Percentiles rank a stretch among this genome's conserved stretches.
These are phyloP conservation scores for Pterostichus niger DNA, from an alignment of 2,888 invertebrate species.

Conservation along the genomic window DNA sequence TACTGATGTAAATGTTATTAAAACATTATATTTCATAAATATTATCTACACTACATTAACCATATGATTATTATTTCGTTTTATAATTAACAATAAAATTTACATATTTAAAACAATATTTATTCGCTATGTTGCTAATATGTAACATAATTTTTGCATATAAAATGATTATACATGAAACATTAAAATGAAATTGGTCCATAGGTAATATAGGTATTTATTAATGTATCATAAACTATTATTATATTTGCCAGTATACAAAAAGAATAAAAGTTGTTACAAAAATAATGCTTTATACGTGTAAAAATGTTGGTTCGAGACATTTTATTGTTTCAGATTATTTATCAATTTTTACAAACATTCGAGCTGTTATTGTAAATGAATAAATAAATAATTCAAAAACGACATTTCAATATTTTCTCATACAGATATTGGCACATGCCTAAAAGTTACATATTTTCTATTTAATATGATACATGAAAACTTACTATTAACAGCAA, in stretches of 20 bases:
- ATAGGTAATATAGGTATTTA: conserved; percentile 54
- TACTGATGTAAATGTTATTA: conserved; percentile 52
- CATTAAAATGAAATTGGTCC: conserved; percentile 64
- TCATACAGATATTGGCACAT: conserved; percentile 60
- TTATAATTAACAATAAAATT: conserved; percentile 65
- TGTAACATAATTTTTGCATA: conserved; percentile 55
- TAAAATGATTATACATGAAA: conserved; percentile 48
- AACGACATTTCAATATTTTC: neutral
- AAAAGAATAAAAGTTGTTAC: conserved; percentile 48
- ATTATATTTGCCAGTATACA: conserved; percentile 47
- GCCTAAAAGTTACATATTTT: conserved; percentile 54
- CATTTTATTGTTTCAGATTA: conserved; percentile 15
- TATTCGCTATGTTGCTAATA: conserved; percentile 50
- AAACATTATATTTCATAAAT: conserved; percentile 65
- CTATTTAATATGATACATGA: conserved; percentile 35
- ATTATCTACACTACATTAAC: conserved; percentile 65
- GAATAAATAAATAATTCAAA: conserved; percentile 41
- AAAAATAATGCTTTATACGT: conserved; percentile 53
- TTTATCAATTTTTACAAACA: conserved; percentile 42
- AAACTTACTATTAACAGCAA: conserved; percentile 49
- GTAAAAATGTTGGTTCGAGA: conserved; percentile 47
- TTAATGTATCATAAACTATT: conserved; percentile 34
- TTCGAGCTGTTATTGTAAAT: conserved; percentile 44
- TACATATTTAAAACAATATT: conserved; percentile 64
- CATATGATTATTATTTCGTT: conserved; percentile 61